These are phyloP conservation scores for Notamacropus eugenii DNA, from an alignment of 2,797 vertebrate genomes.

Conservation along the genomic window DNA sequence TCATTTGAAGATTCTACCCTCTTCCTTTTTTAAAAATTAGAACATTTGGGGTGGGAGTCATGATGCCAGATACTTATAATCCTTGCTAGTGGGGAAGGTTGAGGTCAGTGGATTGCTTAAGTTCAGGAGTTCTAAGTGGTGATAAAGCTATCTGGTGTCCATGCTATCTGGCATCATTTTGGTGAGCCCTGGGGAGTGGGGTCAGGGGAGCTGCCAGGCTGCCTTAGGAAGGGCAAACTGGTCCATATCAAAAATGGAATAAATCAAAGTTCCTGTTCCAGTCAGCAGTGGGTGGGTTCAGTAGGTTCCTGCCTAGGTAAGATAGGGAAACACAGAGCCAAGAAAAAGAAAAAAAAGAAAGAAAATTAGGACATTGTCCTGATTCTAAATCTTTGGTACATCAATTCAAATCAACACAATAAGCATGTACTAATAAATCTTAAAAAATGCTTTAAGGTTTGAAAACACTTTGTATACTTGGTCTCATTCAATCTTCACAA, in stretches of 20 bases:
- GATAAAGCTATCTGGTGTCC: too few relatives aligned
- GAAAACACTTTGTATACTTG: background rate
- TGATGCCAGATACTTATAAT: too few relatives aligned
- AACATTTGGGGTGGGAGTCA: too few relatives aligned
- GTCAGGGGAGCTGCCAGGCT: too few relatives aligned
- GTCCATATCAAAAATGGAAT: background rate
- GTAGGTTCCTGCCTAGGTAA: background rate
- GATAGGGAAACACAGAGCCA: background rate
- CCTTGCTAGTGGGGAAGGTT: too few relatives aligned
- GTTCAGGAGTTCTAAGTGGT: too few relatives aligned
- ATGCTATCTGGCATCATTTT: too few relatives aligned
- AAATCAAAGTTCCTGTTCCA: background rate
- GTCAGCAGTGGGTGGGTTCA: background rate
- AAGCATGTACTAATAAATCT: background rate
- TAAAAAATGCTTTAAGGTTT: background rate
- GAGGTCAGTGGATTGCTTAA: too few relatives aligned
- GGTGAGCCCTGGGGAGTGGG: too few relatives aligned
- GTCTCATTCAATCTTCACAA: background rate
- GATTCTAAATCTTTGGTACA: background rate
- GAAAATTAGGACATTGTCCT: background rate
- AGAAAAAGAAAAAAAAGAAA: background rate
- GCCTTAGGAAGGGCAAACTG: too few relatives aligned
- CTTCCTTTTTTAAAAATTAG: too few relatives aligned
- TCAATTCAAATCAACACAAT: background rate
- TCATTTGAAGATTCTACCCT: too few relatives aligned